Base-by-base conservation (phyloP, 2,888 invertebrate species). In the Corbicula japonica region DNA sequence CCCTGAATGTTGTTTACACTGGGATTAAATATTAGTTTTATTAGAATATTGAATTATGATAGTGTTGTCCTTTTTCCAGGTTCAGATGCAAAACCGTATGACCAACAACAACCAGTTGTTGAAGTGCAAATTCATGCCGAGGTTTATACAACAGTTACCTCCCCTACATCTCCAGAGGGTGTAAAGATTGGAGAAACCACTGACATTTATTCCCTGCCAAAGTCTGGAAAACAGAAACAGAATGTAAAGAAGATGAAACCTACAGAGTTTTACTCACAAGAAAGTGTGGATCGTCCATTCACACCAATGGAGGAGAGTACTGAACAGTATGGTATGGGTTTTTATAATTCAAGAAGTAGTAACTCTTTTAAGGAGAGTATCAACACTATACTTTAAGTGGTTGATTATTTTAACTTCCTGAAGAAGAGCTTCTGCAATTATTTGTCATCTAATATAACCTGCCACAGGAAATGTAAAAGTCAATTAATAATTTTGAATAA, bases 291-390 rank as follows among this genome's bases (percentile, higher is more conserved):
- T 6, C 44, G 44, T 23, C 15, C 34, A 21, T 0, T 8, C 0
- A 52, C 65, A 63, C 35, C 52, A 21, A 23, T 26, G 23, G 75
- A 69, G 35, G 69, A 69, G 12, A 61, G 54, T 35, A 18, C 38
- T 15, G 66, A 71, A 50, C 66, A 56, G 30, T 70, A 70, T 75
- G 65, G 76, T 76, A 76, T 48, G 38, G 58, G 30, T 23, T 32
- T 62, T 72, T 44, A 26, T n/a, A n/a, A n/a, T n/a, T n/a, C n/a
- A n/a, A 4, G 6, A 46, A 3, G 18, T 46, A 3, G 46, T 21
- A 3, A 15, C 8, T 41, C 41, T 41, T 41, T 41, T 12, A 12
- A 15, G 15, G 41, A 15, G 15, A n/a, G n/a, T n/a, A n/a, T n/a
- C 10, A 41, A 41, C 10, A 41, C 41, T 15, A 10, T 41, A 41